phyloP scores from a whole-genome alignment of 2,797 vertebrate genomes.

The Acipenser oxyrinchus region DNA sequence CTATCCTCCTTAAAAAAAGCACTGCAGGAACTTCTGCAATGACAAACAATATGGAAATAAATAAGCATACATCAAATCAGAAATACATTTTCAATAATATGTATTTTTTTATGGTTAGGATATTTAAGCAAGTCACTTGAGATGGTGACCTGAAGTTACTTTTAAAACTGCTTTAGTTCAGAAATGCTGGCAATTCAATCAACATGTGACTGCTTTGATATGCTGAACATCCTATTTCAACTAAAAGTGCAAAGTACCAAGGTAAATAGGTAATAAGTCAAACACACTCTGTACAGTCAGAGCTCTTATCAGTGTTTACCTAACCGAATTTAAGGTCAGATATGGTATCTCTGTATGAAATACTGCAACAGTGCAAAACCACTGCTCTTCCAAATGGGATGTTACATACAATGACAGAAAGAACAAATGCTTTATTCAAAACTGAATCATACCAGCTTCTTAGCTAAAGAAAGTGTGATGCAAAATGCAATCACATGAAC shows the following conservation, averaged over 20 bases:
- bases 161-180: background rate
- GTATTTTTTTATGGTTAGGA: no score
- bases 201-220: no score
- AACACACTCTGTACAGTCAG: background rate
- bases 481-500: no score
- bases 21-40: no score
- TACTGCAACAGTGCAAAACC: background rate
- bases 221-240: no score
- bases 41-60: no score
- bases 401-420: background rate
- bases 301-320: background rate
- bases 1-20: no score
- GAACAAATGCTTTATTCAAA: background rate
- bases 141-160: background rate
- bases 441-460: background rate
- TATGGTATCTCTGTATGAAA: no score
- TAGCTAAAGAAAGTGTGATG: background rate
- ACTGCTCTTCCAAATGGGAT: background rate
- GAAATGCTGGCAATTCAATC: background rate
- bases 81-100: no score
- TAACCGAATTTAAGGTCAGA: background rate
- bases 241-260: no score
- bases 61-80: no score
- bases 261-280: background rate
- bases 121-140: slow-evolving; percentile 12